Percentiles rank a stretch among this genome's conserved stretches.
Evolutionary conservation across 2,113 vertebrate species (phyloP).

Genomic region (Paralichthys olivaceus): DNA sequence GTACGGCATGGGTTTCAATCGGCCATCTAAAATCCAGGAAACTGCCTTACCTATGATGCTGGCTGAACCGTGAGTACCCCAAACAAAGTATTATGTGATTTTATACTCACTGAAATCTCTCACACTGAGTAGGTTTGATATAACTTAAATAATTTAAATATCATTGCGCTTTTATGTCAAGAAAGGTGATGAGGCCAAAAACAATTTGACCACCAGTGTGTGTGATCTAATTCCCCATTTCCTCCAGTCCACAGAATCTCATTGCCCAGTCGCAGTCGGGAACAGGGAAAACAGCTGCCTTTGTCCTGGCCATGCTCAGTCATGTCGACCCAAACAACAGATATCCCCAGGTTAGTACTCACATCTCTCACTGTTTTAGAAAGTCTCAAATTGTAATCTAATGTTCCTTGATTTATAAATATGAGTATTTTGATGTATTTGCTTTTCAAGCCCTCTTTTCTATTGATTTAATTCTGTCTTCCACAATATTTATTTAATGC

Average conservation of each 20-base stretch:
- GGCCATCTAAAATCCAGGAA: slow-evolving; percentile 97
- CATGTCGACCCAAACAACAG: slow-evolving; percentile 90
- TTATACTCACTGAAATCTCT: not conserved
- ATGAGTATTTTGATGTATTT: not conserved
- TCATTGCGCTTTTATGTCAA: not conserved
- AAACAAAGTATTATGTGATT: not conserved
- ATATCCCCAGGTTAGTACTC: slow-evolving; percentile 89
- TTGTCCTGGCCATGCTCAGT: slow-evolving; percentile 97
- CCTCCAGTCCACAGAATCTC: slow-evolving; percentile 92
- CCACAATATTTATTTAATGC: not conserved
- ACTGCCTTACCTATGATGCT: slow-evolving; percentile 98
- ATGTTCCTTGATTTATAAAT: not conserved
- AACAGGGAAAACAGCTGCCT: slow-evolving; percentile 97
- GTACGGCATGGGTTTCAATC: slow-evolving; percentile 96
- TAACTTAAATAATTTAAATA: not conserved
- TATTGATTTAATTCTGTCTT: not conserved
- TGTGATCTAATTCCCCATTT: not conserved
- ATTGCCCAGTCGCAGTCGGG: slow-evolving; percentile 98
- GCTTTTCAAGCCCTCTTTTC: not conserved
- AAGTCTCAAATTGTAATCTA: not conserved
- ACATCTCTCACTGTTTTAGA: not conserved
- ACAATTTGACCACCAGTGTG: not conserved
- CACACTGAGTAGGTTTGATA: not conserved
- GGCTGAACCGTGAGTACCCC: slow-evolving; percentile 92
- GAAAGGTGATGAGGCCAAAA: not conserved